Evolutionary conservation across 2,888 invertebrate genomes (phyloP), one percentile per base, ranked within the genome.

Genomic region (Chironomus riparius): DNA sequence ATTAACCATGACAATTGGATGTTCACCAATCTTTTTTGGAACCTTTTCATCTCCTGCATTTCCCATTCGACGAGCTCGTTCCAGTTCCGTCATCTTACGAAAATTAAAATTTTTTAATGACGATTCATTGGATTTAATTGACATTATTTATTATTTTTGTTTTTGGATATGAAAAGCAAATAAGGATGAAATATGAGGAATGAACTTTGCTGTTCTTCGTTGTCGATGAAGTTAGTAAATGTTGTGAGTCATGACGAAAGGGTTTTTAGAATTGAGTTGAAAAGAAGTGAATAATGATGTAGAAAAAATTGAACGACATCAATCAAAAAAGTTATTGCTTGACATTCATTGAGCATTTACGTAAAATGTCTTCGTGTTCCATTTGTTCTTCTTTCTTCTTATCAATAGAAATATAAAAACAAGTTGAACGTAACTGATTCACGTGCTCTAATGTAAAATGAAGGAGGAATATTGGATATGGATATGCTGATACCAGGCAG

Each of bases 61-160:
- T 86, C 47, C 89, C 88, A 77, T 86, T 85, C 62, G 89, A 84
- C 89, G 88, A 78, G 89, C 88, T 56, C 89, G 84, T 81, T 88
- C 87, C 79, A 88, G 83, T 82, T 90, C 89, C 79, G 47, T 21
- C 0, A 38, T 15, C 68, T 68, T 47, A 18, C 38, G 68, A 47
- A 21, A 47, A 13, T 24, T 24, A 22, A 56, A 5, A 5, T n/a
- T 15, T 18, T 85, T 85, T 50, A 82, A 87, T 87, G 78, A 18
- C 78, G 68, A 68, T 13, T 68, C 38, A 15, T n/a, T 56, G 56
- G n/a, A 18, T 13, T 65, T 10, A 65, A 21, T 10, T 21, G 22
- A 65, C 65, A 65, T 65, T 28, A 5, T 65, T 24, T 12, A 10
- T 65, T n/a, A 13, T 56, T 18, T 50, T 3, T 24, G 2, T 50